Evolutionary conservation across 2,888 invertebrate species (phyloP), one percentile per base, ranked within the genome.

Genomic region (Glyphotaelius pellucidus): DNA sequence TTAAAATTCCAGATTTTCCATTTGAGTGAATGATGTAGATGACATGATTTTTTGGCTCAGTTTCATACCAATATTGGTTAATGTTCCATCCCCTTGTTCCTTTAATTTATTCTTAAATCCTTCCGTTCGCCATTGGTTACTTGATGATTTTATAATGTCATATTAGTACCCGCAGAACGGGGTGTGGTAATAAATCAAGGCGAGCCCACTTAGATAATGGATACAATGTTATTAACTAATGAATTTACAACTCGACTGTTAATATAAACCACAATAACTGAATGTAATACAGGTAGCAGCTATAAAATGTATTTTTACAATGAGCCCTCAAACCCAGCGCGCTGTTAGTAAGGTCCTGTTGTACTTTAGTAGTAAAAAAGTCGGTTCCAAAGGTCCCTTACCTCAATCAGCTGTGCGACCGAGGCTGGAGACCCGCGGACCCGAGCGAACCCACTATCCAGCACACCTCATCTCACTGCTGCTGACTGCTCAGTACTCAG

Each of bases 321-420:
- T 35, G 83, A 83, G 35, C 32, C 67, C 83, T 83, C 83, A 35
- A 83, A 35, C 35, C 83, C 35, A 83, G 25, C 35, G 83, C 32
- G 83, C 83, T 32, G 83, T 83, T 83, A 83, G 83, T 83, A 83
- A 83, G 83, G 83, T 83, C 83, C 83, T 83, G 83, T 83, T 83
- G 83, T 35, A 32, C 83, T 83, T 83, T 83, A 25, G 83, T 83
- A 83, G 83, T 83, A 83, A 83, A 83, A 83, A 83, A 83, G 83
- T 83, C 35, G 83, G 83, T 25, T 35, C 35, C 35, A 32, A 83
- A 83, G 83, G 83, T 83, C 83, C 83, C 83, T 83, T 83, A 83
- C 83, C 83, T 83, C 83, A 35, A 83, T 83, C 83, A 83, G 83
- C 83, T 83, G 83, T 35, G 35, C 83, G 83, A 14, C 35, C 35